phyloP scores from a whole-genome alignment of 2,797 vertebrate species.

The Cyprinodon diabolis region DNA sequence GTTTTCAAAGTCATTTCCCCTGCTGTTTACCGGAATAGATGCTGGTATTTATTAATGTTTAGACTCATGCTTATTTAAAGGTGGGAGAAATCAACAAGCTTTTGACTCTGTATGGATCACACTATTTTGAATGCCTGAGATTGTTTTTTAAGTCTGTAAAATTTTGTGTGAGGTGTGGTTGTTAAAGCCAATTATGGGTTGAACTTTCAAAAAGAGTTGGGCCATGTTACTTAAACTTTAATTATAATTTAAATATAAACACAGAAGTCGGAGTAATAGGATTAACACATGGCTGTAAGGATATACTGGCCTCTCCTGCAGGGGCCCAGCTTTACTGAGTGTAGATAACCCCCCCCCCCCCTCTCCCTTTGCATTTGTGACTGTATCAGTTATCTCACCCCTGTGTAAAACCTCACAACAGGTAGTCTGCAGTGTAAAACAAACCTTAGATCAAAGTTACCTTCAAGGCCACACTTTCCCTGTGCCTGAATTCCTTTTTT shows the following conservation, averaged over 20 bases:
- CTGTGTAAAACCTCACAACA: constrained; percentile 56
- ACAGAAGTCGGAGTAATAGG: constrained; percentile 50
- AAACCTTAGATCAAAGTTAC: constrained; percentile 61
- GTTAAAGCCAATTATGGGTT: background rate
- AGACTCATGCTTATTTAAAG: background rate
- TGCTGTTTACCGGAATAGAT: constrained; percentile 5
- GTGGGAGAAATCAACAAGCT: background rate
- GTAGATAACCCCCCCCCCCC: constrained; percentile 2
- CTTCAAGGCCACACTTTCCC: constrained; percentile 36
- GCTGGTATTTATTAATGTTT: constrained; percentile 4
- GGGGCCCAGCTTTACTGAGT: constrained; percentile 20
- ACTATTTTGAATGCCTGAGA: background rate
- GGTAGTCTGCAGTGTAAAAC: constrained; percentile 49
- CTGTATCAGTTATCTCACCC: constrained; percentile 50
- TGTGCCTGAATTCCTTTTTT: constrained; percentile 20
- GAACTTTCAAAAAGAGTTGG: constrained; percentile 2
- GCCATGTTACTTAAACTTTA: constrained; percentile 11
- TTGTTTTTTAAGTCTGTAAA: constrained; percentile 9
- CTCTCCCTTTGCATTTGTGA: constrained; percentile 5
- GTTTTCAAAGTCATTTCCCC: constrained; percentile 16
- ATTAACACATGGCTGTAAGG: constrained; percentile 55
- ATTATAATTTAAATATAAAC: constrained; percentile 36
- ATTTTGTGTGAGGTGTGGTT: background rate
- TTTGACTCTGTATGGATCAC: background rate
- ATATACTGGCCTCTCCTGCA: constrained; percentile 33